phyloP scores from a whole-genome alignment of 2,113 vertebrate genomes.

The Solea senegalensis region DNA sequence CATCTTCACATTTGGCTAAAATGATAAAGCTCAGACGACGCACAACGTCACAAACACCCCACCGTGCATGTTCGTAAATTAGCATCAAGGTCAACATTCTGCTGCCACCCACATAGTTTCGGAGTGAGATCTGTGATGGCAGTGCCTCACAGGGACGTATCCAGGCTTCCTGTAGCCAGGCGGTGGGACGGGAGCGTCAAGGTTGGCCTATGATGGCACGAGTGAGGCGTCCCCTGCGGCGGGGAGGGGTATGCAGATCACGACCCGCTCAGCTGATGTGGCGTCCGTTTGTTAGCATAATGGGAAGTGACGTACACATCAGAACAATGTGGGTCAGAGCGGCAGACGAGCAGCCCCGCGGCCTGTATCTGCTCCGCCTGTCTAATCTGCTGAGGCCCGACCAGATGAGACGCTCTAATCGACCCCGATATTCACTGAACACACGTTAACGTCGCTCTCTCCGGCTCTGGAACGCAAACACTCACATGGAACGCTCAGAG shows the following conservation, averaged over 20 bases:
- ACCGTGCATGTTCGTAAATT: conserved; percentile 19
- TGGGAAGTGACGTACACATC: conserved; percentile 79
- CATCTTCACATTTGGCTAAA: conserved; percentile 9
- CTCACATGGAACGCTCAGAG: conserved; percentile 9
- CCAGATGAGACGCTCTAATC: conserved; percentile 86
- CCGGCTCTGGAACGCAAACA: conserved; percentile 37
- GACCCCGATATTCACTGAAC: conserved; percentile 90
- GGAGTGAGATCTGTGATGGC: not conserved
- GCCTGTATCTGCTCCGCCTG: conserved; percentile 76
- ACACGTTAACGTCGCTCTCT: conserved; percentile 66
- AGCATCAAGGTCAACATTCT: conserved; percentile 44
- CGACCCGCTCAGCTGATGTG: conserved; percentile 67
- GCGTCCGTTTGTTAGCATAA: conserved; percentile 64
- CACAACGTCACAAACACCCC: conserved; percentile 19
- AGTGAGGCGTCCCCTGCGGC: conserved; percentile 37
- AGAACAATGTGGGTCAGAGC: conserved; percentile 82
- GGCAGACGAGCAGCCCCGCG: conserved; percentile 74
- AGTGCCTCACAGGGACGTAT: conserved; percentile 47
- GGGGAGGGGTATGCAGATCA: conserved; percentile 50
- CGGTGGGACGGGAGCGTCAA: conserved; percentile 2
- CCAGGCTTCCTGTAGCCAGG: conserved; percentile 38
- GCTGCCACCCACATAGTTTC: conserved; percentile 30
- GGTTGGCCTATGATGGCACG: conserved; percentile 40
- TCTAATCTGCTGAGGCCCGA: conserved; percentile 85
- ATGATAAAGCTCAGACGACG: conserved; percentile 10